These are phyloP conservation scores for Mormyrus lacerda DNA, from an alignment of 2,113 vertebrate genomes.

Conservation along the genomic window DNA sequence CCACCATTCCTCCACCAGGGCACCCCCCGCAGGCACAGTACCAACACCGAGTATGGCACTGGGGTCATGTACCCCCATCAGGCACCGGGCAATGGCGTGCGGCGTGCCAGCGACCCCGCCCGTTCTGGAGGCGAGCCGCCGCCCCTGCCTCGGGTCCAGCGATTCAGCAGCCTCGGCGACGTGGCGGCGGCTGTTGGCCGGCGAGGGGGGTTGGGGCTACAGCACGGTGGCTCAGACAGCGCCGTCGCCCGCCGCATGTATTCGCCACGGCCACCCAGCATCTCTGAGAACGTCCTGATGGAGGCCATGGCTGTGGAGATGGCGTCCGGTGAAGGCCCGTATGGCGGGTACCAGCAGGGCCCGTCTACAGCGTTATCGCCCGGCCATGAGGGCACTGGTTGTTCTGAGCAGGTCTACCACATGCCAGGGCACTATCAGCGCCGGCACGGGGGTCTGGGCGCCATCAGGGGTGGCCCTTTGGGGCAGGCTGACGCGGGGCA, in stretches of 20 bases:
- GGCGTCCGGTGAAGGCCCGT: slow-evolving; percentile 57
- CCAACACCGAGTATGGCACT: slow-evolving; percentile 67
- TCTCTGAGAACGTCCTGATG: slow-evolving; percentile 81
- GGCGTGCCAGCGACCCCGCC: slow-evolving; percentile 85
- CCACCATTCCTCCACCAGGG: slow-evolving; percentile 58
- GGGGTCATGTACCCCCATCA: slow-evolving; percentile 62
- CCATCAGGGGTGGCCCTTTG: slow-evolving; percentile 8
- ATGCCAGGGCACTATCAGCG: slow-evolving; percentile 47
- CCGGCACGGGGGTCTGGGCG: slow-evolving; percentile 26
- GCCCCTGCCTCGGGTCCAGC: slow-evolving; percentile 64
- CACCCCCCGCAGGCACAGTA: slow-evolving; percentile 62
- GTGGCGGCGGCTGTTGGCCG: slow-evolving; percentile 52
- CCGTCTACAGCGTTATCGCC: slow-evolving; percentile 52
- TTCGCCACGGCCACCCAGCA: slow-evolving; percentile 81
- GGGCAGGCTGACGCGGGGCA: slow-evolving; percentile 23
- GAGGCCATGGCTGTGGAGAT: slow-evolving; percentile 69
- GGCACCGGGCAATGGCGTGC: slow-evolving; percentile 55
- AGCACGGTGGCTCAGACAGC: slow-evolving; percentile 65
- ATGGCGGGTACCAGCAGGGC: slow-evolving; percentile 61
- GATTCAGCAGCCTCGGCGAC: slow-evolving; percentile 80
- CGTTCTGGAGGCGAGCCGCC: slow-evolving; percentile 56
- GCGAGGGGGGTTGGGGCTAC: slow-evolving; percentile 45
- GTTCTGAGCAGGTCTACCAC: slow-evolving; percentile 44
- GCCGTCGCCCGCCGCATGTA: slow-evolving; percentile 68
- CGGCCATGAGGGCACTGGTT: slow-evolving; percentile 53